Percentiles rank a stretch among this genome's conserved stretches.
Evolutionary conservation across 2,797 vertebrate genomes (phyloP).

Genomic region (Hoplostethus atlanticus): DNA sequence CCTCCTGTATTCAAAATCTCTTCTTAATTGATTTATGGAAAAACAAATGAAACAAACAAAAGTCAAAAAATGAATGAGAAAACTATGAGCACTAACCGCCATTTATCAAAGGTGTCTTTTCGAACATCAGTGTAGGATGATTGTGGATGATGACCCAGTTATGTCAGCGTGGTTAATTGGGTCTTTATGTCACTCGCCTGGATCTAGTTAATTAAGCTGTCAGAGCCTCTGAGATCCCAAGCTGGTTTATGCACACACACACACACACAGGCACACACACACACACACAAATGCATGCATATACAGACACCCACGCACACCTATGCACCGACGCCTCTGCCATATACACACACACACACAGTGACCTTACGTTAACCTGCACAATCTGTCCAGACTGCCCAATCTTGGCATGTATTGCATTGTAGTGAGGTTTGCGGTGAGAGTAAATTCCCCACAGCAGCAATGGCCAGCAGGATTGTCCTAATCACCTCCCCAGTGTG

Average conservation of each 20-base stretch:
- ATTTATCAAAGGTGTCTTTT: constrained; percentile 52
- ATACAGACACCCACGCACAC: not conserved
- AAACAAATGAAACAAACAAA: constrained; percentile 1
- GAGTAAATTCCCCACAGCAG: constrained; percentile 60
- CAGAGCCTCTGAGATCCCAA: constrained; percentile 71
- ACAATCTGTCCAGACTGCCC: constrained; percentile 68
- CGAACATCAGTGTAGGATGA: constrained; percentile 47
- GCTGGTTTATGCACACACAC: constrained; percentile 34
- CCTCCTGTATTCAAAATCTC: not conserved
- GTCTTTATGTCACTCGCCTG: constrained; percentile 74
- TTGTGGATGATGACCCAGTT: constrained; percentile 69
- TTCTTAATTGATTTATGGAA: constrained; percentile 1
- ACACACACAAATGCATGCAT: not conserved
- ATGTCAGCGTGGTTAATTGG: constrained; percentile 77
- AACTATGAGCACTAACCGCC: constrained; percentile 1
- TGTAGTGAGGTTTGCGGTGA: constrained; percentile 41
- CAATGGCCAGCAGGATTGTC: constrained; percentile 64
- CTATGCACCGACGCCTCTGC: not conserved
- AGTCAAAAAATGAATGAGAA: not conserved
- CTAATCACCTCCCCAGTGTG: constrained; percentile 77
- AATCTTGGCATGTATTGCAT: constrained; percentile 43
- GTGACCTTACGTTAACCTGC: constrained; percentile 69
- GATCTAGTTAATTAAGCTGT: constrained; percentile 81
- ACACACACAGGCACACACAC: constrained; percentile 5
- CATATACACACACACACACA: constrained; percentile 19